A percentile compares a stretch with the other conserved stretches of the same genome.
Conservation (phyloP, 2,113 vertebrate genomes). For the Coturnix japonica region DNA sequence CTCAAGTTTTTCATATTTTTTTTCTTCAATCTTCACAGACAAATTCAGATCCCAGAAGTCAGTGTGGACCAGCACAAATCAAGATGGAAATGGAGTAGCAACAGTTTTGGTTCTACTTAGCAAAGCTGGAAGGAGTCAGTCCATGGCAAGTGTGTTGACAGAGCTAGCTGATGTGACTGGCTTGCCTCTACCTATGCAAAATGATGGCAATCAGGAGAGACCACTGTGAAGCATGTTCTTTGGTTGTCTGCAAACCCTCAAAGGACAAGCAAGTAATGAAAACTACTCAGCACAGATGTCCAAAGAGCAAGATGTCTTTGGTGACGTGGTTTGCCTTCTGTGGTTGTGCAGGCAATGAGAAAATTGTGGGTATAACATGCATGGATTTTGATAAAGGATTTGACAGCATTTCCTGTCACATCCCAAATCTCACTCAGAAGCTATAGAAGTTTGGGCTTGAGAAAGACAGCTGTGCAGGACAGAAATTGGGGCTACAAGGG, state of each 20-base stretch:
- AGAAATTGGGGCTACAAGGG: background rate
- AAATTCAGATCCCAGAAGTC: background rate
- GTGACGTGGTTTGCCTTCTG: background rate
- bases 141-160: background rate
- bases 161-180: background rate
- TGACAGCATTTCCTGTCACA: background rate
- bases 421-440: background rate
- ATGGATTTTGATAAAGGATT: background rate
- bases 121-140: background rate
- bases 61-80: background rate
- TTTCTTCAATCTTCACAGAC: background rate
- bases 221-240: background rate
- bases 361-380: background rate
- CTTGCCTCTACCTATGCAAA: background rate
- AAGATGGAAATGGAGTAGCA: background rate
- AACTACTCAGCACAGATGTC: background rate
- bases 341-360: background rate
- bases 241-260: background rate
- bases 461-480: background rate
- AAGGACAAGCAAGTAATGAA: background rate
- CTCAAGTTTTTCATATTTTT: background rate
- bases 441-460: background rate
- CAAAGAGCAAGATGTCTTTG: background rate
- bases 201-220: background rate
- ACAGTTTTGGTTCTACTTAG: background rate